These are phyloP conservation scores for Tachysurus vachellii DNA, from an alignment of 2,113 vertebrate genomes.

Conservation along the genomic window DNA sequence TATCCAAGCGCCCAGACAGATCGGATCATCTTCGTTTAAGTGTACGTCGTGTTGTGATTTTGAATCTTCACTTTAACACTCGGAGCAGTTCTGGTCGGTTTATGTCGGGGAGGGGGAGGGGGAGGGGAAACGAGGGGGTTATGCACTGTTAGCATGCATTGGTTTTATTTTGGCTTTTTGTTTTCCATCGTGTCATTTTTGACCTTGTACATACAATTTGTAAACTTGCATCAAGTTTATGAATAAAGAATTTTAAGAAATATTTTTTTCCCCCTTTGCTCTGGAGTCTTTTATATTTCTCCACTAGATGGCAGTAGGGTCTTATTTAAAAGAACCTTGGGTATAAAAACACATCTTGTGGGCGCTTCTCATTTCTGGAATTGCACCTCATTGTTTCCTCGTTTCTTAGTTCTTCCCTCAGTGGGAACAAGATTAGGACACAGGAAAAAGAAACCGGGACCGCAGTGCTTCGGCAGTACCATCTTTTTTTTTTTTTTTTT, in stretches of 20 bases:
- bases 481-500: neutral
- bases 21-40: neutral
- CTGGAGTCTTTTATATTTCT: neutral
- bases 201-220: constrained; percentile 81
- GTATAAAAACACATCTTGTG: neutral
- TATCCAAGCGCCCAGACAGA: neutral
- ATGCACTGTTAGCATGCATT: constrained; percentile 80
- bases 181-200: constrained; percentile 77
- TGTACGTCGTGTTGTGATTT: constrained; percentile 26
- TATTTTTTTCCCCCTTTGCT: constrained; percentile 19
- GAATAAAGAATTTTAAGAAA: constrained; percentile 83
- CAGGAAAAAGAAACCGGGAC: neutral
- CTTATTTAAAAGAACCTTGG: neutral
- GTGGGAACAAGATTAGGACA: neutral
- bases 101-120: constrained; percentile 44
- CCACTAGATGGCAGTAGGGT: constrained; percentile 43
- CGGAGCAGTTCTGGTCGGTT: constrained; percentile 50
- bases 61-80: constrained; percentile 5
- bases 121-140: constrained; percentile 64
- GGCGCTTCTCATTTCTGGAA: neutral
- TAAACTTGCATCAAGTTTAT: constrained; percentile 87
- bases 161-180: constrained; percentile 58
- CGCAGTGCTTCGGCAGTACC: neutral
- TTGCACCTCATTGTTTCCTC: neutral
- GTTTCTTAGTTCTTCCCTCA: neutral